phyloP scores from a whole-genome alignment of 23 tunicate species.

The Phallusia fumigata region DNA sequence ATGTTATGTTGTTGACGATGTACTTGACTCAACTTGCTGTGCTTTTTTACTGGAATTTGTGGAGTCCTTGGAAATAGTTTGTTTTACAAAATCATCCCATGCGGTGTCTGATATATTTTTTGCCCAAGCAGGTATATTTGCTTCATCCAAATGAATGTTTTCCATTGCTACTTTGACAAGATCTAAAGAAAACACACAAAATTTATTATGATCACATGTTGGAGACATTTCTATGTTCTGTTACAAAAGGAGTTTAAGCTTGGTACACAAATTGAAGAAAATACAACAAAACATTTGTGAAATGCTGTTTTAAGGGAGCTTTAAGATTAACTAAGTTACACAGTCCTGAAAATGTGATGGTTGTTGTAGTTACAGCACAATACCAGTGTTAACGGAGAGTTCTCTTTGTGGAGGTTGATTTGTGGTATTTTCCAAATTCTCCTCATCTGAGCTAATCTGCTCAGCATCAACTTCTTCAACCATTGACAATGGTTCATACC shows the following conservation, averaged over 20 bases:
- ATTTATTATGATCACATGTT: too few species aligned
- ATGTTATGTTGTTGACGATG: too few species aligned
- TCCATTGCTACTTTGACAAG: constrained; percentile 53
- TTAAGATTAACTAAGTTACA: too few species aligned
- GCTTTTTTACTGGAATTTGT: background rate
- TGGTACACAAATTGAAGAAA: too few species aligned
- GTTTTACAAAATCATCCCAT: constrained; percentile 50
- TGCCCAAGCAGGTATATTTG: constrained; percentile 59
- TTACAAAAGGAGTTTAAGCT: too few species aligned
- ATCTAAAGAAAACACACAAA: constrained; percentile 43
- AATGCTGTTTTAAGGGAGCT: too few species aligned
- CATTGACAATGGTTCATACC: constrained; percentile 8
- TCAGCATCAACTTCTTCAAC: background rate
- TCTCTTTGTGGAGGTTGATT: background rate
- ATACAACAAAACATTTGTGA: too few species aligned
- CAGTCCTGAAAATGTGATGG: too few species aligned
- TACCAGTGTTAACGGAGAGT: background rate
- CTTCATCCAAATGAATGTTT: constrained; percentile 29
- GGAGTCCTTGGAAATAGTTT: background rate
- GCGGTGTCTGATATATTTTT: constrained; percentile 58
- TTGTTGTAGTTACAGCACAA: background rate
- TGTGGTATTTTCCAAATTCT: background rate
- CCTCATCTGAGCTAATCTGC: background rate
- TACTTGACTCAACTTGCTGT: background rate
- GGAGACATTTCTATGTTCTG: too few species aligned